Percentiles rank a stretch among this genome's conserved stretches.
Conservation (phyloP, 2,113 vertebrate genomes). For the Macaca mulatta region DNA sequence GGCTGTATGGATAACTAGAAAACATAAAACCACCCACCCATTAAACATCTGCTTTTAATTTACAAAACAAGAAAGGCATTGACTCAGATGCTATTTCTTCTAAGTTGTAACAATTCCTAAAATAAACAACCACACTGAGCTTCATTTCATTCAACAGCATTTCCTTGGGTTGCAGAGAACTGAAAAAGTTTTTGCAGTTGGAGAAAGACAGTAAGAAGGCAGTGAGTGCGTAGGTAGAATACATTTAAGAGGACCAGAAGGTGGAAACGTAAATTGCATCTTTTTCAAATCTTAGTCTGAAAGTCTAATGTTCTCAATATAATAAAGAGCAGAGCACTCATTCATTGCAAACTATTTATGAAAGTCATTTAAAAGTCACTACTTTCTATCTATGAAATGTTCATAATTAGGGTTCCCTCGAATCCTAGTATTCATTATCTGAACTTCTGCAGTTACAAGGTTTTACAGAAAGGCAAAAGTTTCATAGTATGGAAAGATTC, state of each 20-base stretch:
- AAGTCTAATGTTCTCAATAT: not conserved
- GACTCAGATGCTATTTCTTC: not conserved
- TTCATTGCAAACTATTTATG: not conserved
- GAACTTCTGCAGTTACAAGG: not conserved
- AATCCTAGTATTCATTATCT: not conserved
- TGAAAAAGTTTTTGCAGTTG: not conserved
- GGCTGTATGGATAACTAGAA: not conserved
- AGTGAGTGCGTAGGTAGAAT: not conserved
- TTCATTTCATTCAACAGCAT: conserved; percentile 8
- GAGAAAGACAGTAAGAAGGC: not conserved
- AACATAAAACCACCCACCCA: not conserved
- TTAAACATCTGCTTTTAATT: conserved; percentile 25
- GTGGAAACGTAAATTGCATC: not conserved
- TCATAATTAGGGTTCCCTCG: not conserved
- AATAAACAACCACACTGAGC: not conserved
- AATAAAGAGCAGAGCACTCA: not conserved
- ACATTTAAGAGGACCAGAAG: not conserved
- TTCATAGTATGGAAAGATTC: not conserved
- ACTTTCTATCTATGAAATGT: not conserved
- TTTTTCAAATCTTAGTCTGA: not conserved
- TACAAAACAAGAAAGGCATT: not conserved
- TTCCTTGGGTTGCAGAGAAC: not conserved
- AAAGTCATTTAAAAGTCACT: not conserved
- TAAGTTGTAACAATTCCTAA: conserved; percentile 15
- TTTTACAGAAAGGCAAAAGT: conserved; percentile 3